These are phyloP conservation scores for Chionomys nivalis DNA, from an alignment of 2,113 vertebrate genomes.

Conservation along the genomic window DNA sequence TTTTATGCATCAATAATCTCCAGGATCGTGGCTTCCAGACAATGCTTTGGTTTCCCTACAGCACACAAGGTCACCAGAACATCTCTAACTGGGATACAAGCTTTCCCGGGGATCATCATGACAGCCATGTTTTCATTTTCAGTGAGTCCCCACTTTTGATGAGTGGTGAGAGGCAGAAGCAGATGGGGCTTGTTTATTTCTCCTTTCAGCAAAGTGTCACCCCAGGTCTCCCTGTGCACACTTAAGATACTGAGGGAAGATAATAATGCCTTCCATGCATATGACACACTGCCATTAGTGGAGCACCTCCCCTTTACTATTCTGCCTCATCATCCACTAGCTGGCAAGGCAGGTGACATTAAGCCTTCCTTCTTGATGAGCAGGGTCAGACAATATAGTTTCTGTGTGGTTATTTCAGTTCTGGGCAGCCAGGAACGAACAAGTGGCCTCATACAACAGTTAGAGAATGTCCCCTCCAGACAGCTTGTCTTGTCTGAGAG, in stretches of 20 bases:
- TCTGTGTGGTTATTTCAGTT: no score
- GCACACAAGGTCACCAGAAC: background rate
- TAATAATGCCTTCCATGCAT: conserved; percentile 10
- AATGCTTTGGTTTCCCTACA: background rate
- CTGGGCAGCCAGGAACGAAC: no score
- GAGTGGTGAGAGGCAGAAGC: background rate
- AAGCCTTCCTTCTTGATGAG: background rate
- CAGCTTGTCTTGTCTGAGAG: background rate
- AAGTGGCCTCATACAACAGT: background rate
- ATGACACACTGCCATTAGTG: background rate
- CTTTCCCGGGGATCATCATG: background rate
- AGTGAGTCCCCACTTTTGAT: conserved; percentile 59
- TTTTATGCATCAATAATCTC: background rate
- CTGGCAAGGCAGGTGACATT: background rate
- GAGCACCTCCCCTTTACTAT: background rate
- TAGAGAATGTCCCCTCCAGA: background rate
- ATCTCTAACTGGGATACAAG: background rate
- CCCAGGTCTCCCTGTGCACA: background rate
- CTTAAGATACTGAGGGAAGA: conserved; percentile 28
- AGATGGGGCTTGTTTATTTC: conserved; percentile 40
- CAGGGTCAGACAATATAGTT: background rate
- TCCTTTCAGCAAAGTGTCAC: conserved; percentile 48
- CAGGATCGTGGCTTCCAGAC: background rate
- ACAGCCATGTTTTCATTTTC: conserved; percentile 7
- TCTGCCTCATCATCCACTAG: conserved; percentile 47